Base-by-base conservation (phyloP, 2,888 invertebrate species). In the Drosophila nr. perissopoda region DNA sequence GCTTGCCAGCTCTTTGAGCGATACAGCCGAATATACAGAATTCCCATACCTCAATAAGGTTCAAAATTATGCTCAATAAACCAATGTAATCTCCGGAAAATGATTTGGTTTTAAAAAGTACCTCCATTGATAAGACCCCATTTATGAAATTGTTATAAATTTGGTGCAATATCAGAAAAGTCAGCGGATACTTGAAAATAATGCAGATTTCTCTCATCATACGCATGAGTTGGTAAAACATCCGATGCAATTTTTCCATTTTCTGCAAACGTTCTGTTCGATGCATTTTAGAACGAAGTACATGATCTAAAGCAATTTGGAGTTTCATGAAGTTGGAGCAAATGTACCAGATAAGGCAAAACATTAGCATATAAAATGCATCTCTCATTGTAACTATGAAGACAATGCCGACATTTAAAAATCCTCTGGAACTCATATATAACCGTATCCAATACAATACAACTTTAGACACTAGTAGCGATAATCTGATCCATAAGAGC, bases 111-210 rank as follows among this genome's bases (percentile, higher is more conserved):
- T 34, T 53, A 36, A 40, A 36, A 8, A 48, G 10, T 11, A 6
- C 1, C 16, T 18, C 29, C 16, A 58, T 3, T 2, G 48, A 0
- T 18, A 48, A 0, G 8, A 18, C 27, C 1, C 33, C 48, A 25
- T 13, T 2, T 1, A 42, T 6, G 0, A 68, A 68, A 10, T 2
- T 8, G 1, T 10, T 27, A 3, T 2, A n/a, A 8, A 48, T 2
- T 7, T 48, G 1, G 13, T 21, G 0, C 3, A 62, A 29, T 2
- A 63, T 18, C 10, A 7, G 8, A 7, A 7, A 34, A 4, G 58
- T 13, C 2, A 62, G 6, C 10, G 71, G 63, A 21, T 54, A 51
- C 11, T 72, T 34, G 11, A 72, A 69, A 27, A 42, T 48, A 29
- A 1, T 27, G 27, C 58, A 69, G 10, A 69, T 13, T 48, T 42